phyloP scores from a whole-genome alignment of 2,888 invertebrate species.

The Dynastes grantii region DNA sequence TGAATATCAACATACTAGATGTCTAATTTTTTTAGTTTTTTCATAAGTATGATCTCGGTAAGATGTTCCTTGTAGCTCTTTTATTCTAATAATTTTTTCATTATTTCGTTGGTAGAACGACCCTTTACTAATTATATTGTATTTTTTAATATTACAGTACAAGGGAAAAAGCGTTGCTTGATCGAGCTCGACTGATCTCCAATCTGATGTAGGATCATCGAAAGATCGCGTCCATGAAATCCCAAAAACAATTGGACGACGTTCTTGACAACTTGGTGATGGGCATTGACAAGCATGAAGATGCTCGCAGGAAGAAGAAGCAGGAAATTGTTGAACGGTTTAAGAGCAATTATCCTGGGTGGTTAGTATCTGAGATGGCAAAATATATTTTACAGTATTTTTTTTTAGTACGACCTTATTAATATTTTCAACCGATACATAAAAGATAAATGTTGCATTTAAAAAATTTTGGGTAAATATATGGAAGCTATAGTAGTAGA shows the following conservation, averaged over 20 bases:
- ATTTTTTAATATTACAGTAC: conserved; percentile 71
- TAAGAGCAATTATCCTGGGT: conserved; percentile 97
- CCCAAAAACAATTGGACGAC: conserved; percentile 86
- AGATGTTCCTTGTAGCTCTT: too few species aligned
- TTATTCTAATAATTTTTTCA: too few species aligned
- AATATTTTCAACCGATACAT: conserved; percentile 99
- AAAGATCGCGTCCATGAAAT: conserved; percentile 89
- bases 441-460: conserved; percentile 99
- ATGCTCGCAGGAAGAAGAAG: conserved; percentile 93
- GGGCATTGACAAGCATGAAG: conserved; percentile 99
- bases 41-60: too few species aligned
- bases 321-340: conserved; percentile 98
- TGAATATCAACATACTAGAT: too few species aligned
- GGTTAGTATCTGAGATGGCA: conserved; percentile 71
- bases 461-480: conserved; percentile 98
- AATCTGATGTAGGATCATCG: conserved; percentile 92
- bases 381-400: conserved; percentile 25
- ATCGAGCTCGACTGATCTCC: conserved; percentile 89
- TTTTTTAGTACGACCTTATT: conserved; percentile 91
- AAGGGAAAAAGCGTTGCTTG: conserved; percentile 90
- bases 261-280: conserved; percentile 94
- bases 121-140: not conserved
- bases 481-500: conserved; percentile 99
- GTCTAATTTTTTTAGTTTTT: too few species aligned
- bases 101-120: too few species aligned